A percentile compares a stretch with the other conserved stretches of the same genome.
These are phyloP conservation scores for Nephila pilipes DNA, from an alignment of 1,140 invertebrate genomes.

Conservation along the genomic window DNA sequence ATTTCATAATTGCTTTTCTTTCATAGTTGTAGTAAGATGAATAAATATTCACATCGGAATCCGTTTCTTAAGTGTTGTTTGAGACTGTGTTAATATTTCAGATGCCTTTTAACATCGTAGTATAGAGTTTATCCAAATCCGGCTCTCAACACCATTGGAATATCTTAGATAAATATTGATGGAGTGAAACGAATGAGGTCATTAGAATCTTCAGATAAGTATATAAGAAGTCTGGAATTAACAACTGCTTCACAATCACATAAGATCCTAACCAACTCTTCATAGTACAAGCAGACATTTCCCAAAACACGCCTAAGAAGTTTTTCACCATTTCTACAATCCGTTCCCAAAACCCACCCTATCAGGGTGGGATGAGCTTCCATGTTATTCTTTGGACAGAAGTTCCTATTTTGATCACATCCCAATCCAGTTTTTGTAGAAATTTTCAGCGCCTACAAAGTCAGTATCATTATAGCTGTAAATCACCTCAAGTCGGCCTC, in stretches of 20 bases:
- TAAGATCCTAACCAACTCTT: background rate
- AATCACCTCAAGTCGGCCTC: background rate
- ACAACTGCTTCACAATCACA: slow-evolving; percentile 3
- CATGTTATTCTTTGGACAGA: slow-evolving; percentile 37
- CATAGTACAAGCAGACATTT: background rate
- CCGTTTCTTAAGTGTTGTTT: too few species aligned
- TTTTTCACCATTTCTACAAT: slow-evolving; percentile 39
- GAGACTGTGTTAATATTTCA: background rate
- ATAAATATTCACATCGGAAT: slow-evolving; percentile 1
- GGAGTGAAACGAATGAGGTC: background rate
- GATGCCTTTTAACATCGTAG: background rate
- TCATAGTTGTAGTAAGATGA: background rate
- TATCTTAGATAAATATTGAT: slow-evolving; percentile 15
- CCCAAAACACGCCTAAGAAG: slow-evolving; percentile 65
- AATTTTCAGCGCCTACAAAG: slow-evolving; percentile 14
- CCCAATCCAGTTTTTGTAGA: background rate
- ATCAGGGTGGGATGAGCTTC: slow-evolving; percentile 34
- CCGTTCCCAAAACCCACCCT: slow-evolving; percentile 69
- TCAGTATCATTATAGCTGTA: background rate
- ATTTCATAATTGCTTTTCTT: background rate
- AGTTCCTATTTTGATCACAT: background rate
- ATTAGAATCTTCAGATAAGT: background rate
- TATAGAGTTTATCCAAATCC: slow-evolving; percentile 42
- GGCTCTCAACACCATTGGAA: slow-evolving; percentile 4
- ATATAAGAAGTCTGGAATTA: slow-evolving; percentile 32